phyloP scores from a whole-genome alignment of 2,888 invertebrate species.

The Mongoloraphidia duomilia region DNA sequence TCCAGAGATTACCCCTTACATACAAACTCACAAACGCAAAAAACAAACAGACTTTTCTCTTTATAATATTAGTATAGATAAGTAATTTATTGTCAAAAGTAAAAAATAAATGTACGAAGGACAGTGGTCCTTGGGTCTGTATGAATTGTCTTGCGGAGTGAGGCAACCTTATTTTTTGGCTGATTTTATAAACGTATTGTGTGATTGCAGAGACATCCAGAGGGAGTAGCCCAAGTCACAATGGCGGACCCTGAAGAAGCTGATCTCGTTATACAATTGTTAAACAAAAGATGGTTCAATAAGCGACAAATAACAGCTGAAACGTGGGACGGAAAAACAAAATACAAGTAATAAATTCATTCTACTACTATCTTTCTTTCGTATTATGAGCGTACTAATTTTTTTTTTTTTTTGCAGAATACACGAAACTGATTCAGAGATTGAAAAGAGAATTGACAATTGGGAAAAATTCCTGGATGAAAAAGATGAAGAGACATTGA shows the following conservation, averaged over 20 bases:
- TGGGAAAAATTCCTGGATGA: conserved; percentile 76
- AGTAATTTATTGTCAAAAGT: too few relatives aligned
- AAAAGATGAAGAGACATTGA: conserved; percentile 28
- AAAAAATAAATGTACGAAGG: too few relatives aligned
- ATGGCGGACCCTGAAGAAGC: conserved; percentile 86
- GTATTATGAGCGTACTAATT: not conserved
- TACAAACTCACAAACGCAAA: too few relatives aligned
- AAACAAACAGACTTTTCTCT: too few relatives aligned
- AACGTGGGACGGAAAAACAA: conserved; percentile 92
- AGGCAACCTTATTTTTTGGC: too few relatives aligned
- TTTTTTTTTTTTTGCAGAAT: conserved; percentile 36
- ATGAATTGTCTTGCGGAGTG: too few relatives aligned
- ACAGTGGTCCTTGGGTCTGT: too few relatives aligned
- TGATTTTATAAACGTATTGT: conserved; percentile 3
- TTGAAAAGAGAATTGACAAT: conserved; percentile 61
- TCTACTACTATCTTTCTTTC: not conserved
- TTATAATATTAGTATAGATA: too few relatives aligned
- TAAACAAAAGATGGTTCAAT: conserved; percentile 85
- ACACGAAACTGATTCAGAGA: conserved; percentile 80
- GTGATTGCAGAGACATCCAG: conserved; percentile 61
- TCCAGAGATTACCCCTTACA: too few relatives aligned
- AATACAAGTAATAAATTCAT: conserved; percentile 47
- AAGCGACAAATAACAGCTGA: conserved; percentile 72
- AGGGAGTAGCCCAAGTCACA: conserved; percentile 84
- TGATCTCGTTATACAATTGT: conserved; percentile 71